phyloP scores from a whole-genome alignment of 2,888 invertebrate species.

The Heliothis peltigera region DNA sequence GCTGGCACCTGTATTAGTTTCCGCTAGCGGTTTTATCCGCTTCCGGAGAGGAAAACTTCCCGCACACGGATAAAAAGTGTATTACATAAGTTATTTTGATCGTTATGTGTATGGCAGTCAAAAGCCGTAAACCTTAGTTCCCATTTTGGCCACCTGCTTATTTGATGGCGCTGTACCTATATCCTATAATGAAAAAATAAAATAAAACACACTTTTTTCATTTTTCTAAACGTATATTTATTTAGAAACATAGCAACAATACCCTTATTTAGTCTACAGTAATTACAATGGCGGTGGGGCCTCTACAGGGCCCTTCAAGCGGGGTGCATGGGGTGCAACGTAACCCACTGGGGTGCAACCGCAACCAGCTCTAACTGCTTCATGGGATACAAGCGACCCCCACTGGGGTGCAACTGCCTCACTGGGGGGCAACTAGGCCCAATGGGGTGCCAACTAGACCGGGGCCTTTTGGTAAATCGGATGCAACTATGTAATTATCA shows the following conservation, averaged over 20 bases:
- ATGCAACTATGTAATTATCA: not conserved
- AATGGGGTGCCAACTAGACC: not conserved
- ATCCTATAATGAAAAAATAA: not conserved
- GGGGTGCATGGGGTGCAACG: constrained; percentile 10
- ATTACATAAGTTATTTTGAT: too few species aligned
- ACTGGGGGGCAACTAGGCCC: constrained; percentile 9
- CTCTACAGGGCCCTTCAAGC: constrained; percentile 61
- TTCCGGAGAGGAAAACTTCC: too few species aligned
- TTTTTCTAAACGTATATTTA: constrained; percentile 78
- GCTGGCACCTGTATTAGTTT: too few species aligned
- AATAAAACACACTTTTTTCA: constrained; percentile 57
- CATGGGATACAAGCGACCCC: too few species aligned
- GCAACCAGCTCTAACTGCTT: too few species aligned
- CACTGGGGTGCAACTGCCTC: too few species aligned
- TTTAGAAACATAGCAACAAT: constrained; percentile 83
- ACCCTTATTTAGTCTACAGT: constrained; percentile 70
- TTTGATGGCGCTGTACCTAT: too few species aligned
- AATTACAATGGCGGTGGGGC: constrained; percentile 62
- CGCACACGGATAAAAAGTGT: too few species aligned
- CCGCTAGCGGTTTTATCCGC: too few species aligned
- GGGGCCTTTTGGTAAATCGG: not conserved
- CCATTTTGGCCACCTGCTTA: too few species aligned
- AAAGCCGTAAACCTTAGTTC: too few species aligned
- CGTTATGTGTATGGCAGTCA: too few species aligned
- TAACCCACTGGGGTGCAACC: not conserved